Conservation (phyloP, 2,113 vertebrate genomes). For the Chauna torquata region DNA sequence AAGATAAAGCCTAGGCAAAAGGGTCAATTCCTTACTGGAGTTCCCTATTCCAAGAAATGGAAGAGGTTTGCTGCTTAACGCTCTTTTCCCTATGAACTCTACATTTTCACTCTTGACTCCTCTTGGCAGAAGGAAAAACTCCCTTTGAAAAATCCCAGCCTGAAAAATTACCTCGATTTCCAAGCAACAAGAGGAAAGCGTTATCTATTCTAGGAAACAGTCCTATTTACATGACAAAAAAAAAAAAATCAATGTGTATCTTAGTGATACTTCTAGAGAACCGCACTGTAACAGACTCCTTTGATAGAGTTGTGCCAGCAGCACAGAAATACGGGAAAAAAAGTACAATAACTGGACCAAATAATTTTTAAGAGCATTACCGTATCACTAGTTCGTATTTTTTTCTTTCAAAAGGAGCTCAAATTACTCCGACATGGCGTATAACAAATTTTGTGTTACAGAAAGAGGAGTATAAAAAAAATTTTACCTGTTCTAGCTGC, state of each 20-base stretch:
- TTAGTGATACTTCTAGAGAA: not conserved
- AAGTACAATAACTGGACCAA: not conserved
- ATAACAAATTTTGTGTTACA: not conserved
- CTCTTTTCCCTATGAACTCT: not conserved
- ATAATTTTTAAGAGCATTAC: not conserved
- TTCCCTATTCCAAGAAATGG: not conserved
- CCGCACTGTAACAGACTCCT: not conserved
- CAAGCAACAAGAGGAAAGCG: not conserved
- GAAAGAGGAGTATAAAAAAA: not conserved
- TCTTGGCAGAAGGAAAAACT: not conserved
- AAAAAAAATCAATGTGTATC: not conserved
- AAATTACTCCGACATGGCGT: not conserved
- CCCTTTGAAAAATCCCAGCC: not conserved
- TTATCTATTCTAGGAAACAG: not conserved
- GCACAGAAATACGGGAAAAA: not conserved
- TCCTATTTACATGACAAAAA: not conserved
- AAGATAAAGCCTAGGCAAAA: not conserved
- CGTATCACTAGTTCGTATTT: rapidly evolving
- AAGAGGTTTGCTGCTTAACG: not conserved
- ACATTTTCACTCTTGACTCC: not conserved
- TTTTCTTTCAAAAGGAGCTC: not conserved
- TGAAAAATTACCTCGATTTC: not conserved
- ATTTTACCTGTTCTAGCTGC: not conserved
- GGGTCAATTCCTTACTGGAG: not conserved
- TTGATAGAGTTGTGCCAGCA: not conserved